phyloP scores from a whole-genome alignment of 53 echinoderm and acorn worm genomes.

The Arbacia lixula region DNA sequence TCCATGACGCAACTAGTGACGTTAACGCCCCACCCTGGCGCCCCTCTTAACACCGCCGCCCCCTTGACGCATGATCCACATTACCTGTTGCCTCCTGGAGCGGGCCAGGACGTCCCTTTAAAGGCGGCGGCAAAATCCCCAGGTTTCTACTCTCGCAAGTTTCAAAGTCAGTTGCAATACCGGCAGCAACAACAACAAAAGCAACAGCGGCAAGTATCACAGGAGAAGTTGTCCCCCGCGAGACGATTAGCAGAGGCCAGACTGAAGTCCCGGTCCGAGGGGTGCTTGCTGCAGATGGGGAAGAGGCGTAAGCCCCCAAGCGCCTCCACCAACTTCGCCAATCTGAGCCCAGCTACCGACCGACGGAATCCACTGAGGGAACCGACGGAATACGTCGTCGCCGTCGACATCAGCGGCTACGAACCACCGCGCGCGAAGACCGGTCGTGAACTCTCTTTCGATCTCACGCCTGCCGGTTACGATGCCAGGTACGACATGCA shows the following conservation, averaged over 20 bases:
- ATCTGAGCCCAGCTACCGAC: background rate
- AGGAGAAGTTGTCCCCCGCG: background rate
- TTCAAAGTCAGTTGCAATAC: background rate
- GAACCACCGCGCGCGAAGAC: conserved; percentile 5
- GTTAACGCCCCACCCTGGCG: background rate
- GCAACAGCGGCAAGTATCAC: background rate
- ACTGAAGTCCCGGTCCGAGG: conserved; percentile 8
- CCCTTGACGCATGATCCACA: no score
- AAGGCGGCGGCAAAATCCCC: conserved; percentile 8
- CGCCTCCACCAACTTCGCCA: background rate
- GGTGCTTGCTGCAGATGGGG: background rate
- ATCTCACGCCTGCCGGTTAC: conserved; percentile 36
- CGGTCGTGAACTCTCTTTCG: conserved; percentile 26
- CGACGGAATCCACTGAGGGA: background rate
- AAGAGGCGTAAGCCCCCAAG: background rate
- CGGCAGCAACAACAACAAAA: background rate
- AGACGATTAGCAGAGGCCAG: background rate
- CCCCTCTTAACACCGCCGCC: background rate
- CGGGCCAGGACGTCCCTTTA: background rate
- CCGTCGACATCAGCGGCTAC: background rate
- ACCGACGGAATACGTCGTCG: background rate
- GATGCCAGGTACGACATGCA: conserved; percentile 13
- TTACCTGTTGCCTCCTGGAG: background rate
- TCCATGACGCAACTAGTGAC: conserved; percentile 41
- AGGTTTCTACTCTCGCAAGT: conserved; percentile 11